Base-by-base conservation (phyloP, 2,888 invertebrate species). In the Eudasyphora cyanicolor region DNA sequence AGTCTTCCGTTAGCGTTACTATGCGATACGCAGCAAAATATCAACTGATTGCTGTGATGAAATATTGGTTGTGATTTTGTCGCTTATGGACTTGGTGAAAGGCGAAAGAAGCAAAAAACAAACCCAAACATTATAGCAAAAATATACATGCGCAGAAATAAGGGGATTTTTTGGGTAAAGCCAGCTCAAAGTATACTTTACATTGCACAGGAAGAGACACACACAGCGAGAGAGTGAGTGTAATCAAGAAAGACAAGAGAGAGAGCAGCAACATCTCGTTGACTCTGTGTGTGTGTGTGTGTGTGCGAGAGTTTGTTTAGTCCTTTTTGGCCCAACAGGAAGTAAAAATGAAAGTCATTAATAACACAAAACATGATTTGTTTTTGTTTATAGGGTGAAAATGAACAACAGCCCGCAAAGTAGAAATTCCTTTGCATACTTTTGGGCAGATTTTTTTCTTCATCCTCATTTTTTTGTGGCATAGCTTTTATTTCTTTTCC, bases 21-120 rank as follows among this genome's bases (percentile, higher is more conserved):
- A 88, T 88, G 88, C 89, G 89, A 88, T 89, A 88, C 91, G 90
- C 91, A 90, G 92, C 90, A 90, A 89, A 91, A 92, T 88, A 90
- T 89, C 89, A 91, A 92, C 91, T 92, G 89, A 91, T 82, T 81
- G 76, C 57, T n/a, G 0, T 71, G 76, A 70, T 51, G 21, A 82
- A 88, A 88, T 88, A 84, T 86, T 85, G 89, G 89, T 87, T 89
- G 89, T 89, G 89, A 90, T 90, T 90, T 90, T 89, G 88, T 87
- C 49, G 82, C 42, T 32, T n/a, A n/a, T n/a, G n/a, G n/a, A n/a
- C n/a, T n/a, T n/a, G n/a, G n/a, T n/a, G n/a, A n/a, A n/a, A n/a
- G n/a, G n/a, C n/a, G n/a, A n/a, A n/a, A n/a, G n/a, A n/a, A n/a
- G n/a, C n/a, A n/a, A n/a, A n/a, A 27, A 51, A 51, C 24, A 73